These are phyloP conservation scores for Muscicapa comitata DNA, from an alignment of 2,797 vertebrate genomes.

Conservation along the genomic window DNA sequence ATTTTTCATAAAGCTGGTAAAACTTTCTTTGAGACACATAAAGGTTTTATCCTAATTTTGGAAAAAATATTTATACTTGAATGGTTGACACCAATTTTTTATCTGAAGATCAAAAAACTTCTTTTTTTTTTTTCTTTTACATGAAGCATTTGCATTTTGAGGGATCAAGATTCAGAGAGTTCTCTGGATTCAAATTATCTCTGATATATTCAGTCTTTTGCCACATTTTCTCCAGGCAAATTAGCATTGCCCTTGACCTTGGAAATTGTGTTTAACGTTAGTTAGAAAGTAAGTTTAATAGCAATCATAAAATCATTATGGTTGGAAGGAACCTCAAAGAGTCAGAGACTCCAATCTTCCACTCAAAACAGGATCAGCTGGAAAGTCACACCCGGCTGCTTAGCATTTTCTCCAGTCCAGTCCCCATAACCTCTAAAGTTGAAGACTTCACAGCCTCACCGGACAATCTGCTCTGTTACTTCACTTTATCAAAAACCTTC, in stretches of 20 bases:
- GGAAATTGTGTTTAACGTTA: slow-evolving; percentile 21
- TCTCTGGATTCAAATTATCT: neutral
- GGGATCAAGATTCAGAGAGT: neutral
- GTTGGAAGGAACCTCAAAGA: neutral
- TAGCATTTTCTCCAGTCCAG: neutral
- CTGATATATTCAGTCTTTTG: neutral
- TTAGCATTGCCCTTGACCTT: neutral
- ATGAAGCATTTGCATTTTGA: neutral
- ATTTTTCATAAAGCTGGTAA: neutral
- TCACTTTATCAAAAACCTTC: neutral
- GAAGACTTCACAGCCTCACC: neutral
- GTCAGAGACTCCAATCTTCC: neutral
- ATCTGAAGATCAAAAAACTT: neutral
- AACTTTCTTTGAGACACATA: neutral
- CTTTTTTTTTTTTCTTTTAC: neutral
- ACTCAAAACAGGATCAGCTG: neutral
- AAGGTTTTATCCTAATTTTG: neutral
- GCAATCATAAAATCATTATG: neutral
- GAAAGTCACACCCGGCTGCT: neutral
- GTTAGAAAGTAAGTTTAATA: neutral
- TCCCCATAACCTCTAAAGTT: neutral
- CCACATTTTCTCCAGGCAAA: neutral
- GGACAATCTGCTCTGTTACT: neutral
- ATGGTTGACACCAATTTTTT: neutral
- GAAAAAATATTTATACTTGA: neutral